Base-by-base conservation (phyloP, 2,113 vertebrate species). In the Onychostoma macrolepis region DNA sequence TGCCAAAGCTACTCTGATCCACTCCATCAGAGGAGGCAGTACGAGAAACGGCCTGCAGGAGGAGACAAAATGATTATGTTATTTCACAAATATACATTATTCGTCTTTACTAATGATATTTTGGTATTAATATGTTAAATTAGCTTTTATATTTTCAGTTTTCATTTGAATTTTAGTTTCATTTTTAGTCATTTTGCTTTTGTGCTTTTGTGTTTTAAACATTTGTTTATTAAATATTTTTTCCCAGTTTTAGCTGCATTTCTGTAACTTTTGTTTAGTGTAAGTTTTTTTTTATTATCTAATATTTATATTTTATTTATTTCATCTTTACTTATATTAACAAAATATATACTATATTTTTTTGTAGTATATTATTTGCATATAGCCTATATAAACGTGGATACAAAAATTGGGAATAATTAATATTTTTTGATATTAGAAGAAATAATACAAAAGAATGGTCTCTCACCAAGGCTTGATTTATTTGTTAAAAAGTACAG, bases 1-100 rank as follows among this genome's bases (percentile, higher is more conserved):
- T 71, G 97, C 98, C 92, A 96, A 95, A 0, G 98, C 96, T 87
- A 98, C 98, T 36, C 98, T 96, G 65, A 98, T 97, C 98, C 98
- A 99, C 94, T 99, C 98, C 97, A 99, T 99, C 93, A 99, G 93
- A 5, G 98, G 97, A 0, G 98, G 98, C 93, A 98, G 96, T 92
- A 98, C 96, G 88, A 98, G 93, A 92, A 99, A 99, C 0, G 98
- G 98, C 96, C 98, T 99, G 95, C 75, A 91, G 91, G 91, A 88
- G 93, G 94, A 92, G 92, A 92, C 87, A 92, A 84, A 87, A 53
- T 43, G 75, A 72, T 28, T 41, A 6, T 6, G 33, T 10, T 38
- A 19, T 33, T 17, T 19, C 6, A 26, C 26, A 21, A 83, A 69
- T 2, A 43, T 30, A 81, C 21, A 28, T 3, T 15, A 26, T 26